phyloP scores from a whole-genome alignment of 2,797 vertebrate species.

The Argya squamiceps region DNA sequence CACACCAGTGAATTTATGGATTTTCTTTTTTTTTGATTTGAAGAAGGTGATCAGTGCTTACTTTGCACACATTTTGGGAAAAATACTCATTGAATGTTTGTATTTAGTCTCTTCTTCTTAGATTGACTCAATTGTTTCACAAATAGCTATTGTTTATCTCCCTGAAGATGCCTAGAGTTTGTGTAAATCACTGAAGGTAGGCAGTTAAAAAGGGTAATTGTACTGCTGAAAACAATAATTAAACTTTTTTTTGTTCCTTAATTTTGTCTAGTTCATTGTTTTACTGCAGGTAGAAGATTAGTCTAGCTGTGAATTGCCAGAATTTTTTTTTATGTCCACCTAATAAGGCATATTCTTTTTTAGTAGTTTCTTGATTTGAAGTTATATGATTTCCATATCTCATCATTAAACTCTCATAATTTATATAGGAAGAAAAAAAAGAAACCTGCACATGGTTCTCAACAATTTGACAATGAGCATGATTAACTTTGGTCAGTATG shows the following conservation, averaged over 20 bases:
- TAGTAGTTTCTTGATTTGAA: neutral
- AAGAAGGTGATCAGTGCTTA: neutral
- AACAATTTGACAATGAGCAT: neutral
- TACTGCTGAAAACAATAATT: slow-evolving; percentile 53
- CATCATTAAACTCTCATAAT: slow-evolving; percentile 6
- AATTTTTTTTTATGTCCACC: neutral
- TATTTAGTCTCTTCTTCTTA: neutral
- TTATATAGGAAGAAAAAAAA: neutral
- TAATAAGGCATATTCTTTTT: neutral
- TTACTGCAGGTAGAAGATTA: neutral
- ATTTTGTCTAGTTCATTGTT: slow-evolving; percentile 13
- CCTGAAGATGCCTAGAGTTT: slow-evolving; percentile 11
- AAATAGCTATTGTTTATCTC: slow-evolving; percentile 29
- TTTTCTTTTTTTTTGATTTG: neutral
- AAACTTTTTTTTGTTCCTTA: neutral
- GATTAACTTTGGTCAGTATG: slow-evolving; percentile 6
- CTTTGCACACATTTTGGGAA: neutral
- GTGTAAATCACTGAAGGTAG: slow-evolving; percentile 11
- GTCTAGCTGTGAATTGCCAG: neutral
- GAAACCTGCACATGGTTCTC: neutral
- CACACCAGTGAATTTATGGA: neutral
- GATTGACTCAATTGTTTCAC: slow-evolving; percentile 6
- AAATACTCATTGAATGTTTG: neutral
- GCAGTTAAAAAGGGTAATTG: slow-evolving; percentile 41
- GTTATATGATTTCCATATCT: neutral